Percentiles rank a stretch among this genome's conserved stretches.
phyloP scores from a whole-genome alignment of 2,888 invertebrate genomes.

The Holacanthella duospinosa region DNA sequence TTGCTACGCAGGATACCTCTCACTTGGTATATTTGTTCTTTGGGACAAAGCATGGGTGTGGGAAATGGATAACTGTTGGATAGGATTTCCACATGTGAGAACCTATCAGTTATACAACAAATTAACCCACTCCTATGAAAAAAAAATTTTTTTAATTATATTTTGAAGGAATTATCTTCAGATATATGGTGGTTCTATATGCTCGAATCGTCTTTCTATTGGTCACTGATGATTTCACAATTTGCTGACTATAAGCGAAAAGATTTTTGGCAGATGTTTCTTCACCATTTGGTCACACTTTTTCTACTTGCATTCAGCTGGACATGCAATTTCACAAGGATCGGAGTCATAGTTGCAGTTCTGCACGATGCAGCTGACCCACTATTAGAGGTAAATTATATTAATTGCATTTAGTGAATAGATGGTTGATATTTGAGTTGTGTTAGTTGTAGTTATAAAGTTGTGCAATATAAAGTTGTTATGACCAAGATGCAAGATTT shows the following conservation, averaged over 20 bases:
- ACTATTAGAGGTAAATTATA: conserved; percentile 59
- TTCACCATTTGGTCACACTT: conserved; percentile 92
- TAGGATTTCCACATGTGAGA: conserved; percentile 60
- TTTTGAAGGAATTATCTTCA: conserved; percentile 34
- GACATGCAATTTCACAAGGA: conserved; percentile 82
- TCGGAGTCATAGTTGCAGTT: conserved; percentile 78
- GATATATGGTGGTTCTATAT: conserved; percentile 97
- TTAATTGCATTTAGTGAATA: background rate
- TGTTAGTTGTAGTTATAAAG: too few species aligned
- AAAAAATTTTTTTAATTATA: background rate
- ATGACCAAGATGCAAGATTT: too few species aligned
- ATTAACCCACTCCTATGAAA: too few species aligned
- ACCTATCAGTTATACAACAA: background rate
- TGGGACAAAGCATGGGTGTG: conserved; percentile 90
- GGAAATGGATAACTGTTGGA: conserved; percentile 79
- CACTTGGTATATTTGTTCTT: conserved; percentile 64
- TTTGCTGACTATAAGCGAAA: conserved; percentile 86
- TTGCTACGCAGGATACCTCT: conserved; percentile 71
- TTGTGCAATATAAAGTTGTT: too few species aligned
- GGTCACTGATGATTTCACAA: conserved; percentile 82
- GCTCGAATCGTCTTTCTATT: conserved; percentile 87
- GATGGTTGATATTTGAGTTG: too few species aligned
- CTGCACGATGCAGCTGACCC: conserved; percentile 83
- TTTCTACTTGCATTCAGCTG: conserved; percentile 81
- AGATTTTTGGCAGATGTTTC: conserved; percentile 96